Evolutionary conservation across 2,888 invertebrate genomes (phyloP), one percentile per base, ranked within the genome.

Genomic region (Aromia moschata): DNA sequence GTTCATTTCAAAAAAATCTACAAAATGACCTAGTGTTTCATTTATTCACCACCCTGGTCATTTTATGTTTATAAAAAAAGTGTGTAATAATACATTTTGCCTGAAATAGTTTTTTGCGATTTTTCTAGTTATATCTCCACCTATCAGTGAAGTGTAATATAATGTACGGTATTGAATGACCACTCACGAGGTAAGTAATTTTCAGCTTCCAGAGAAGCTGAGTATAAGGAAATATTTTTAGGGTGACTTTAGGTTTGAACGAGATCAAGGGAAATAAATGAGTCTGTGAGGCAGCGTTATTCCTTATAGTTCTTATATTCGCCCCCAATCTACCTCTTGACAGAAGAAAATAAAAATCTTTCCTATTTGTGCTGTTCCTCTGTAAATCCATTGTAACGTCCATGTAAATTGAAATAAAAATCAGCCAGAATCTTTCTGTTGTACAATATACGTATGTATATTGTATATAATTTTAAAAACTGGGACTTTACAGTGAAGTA

Each of bases 331-430:
- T 70, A 64, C 67, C 61, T 64, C 62, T 64, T 70, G 70, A 71
- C 71, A 60, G 54, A 66, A 71, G 71, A 70, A 75, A 77, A 77
- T 76, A 77, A 77, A 76, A 77, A 76, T 77, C 74, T 76, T 73
- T 74, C 70, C 74, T 70, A 73, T 74, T 76, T 70, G 73, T 64
- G 66, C 68, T 67, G 61, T 61, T 67, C 71, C 66, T 60, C 73
- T 72, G 72, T 70, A 76, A 76, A 76, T 75, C 74, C 74, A 64
- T 64, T 56, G 68, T 62, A 69, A 69, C 69, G 74, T 72, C 67
- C 72, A 74, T 70, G 73, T 73, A 76, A 77, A 78, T 78, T 78
- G 78, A 78, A 77, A 78, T 73, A 77, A 77, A 78, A 75, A n/a
- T n/a, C n/a, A n/a, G 76, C 71, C 71, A 30, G 40, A 12, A 52